Conservation (phyloP, 2,113 vertebrate genomes). For the Camarhynchus parvulus region DNA sequence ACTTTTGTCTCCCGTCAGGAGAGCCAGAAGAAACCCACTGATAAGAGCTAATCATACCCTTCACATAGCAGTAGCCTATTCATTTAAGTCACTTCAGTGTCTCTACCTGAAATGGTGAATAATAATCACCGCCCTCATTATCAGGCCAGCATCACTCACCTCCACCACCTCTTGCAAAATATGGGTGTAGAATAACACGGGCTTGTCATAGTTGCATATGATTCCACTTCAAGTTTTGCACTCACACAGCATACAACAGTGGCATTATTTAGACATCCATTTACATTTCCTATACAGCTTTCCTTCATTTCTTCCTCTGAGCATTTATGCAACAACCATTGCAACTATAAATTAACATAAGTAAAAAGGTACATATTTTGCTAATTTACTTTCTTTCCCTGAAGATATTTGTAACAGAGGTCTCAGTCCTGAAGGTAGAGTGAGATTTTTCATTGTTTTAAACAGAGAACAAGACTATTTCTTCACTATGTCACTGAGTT, state of each 20-base stretch:
- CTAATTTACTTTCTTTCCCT: neutral
- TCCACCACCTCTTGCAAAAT: conserved; percentile 20
- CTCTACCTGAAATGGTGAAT: neutral
- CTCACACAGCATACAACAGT: neutral
- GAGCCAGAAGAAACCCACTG: neutral
- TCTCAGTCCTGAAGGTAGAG: neutral
- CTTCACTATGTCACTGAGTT: neutral
- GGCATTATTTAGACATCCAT: neutral
- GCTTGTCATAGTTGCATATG: neutral
- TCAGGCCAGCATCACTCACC: neutral
- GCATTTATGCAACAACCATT: neutral
- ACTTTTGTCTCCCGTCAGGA: neutral
- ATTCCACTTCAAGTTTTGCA: neutral
- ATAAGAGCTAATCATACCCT: neutral
- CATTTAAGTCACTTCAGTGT: neutral
- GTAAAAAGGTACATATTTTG: neutral
- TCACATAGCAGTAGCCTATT: neutral
- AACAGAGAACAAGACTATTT: neutral
- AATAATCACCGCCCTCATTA: neutral
- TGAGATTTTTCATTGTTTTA: neutral
- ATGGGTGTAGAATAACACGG: neutral
- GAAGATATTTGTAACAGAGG: neutral
- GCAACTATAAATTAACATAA: neutral
- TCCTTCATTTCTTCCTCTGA: neutral
- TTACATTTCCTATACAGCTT: neutral